Conservation (phyloP, 2,113 vertebrate genomes). For the Euleptes europaea region DNA sequence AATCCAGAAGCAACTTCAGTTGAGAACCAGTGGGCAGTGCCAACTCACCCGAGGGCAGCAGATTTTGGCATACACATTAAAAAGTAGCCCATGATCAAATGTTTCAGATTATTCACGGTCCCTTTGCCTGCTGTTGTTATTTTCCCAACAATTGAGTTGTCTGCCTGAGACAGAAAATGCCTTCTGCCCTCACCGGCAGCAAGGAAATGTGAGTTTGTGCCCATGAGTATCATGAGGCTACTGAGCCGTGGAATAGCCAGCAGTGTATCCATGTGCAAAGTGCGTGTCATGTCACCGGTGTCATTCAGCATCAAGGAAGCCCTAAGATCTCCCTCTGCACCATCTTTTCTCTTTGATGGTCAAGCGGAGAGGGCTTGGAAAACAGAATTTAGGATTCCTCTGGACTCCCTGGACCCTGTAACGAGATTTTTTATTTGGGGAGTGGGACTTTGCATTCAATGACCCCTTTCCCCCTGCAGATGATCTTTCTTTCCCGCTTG, state of each 20-base stretch:
- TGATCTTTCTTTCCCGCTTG: conserved; percentile 65
- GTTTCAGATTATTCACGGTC: background rate
- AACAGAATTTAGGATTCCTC: conserved; percentile 34
- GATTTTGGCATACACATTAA: background rate
- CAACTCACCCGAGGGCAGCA: background rate
- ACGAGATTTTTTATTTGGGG: conserved; percentile 49
- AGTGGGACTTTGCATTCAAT: conserved; percentile 57
- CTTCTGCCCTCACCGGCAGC: background rate
- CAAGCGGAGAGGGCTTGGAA: conserved; percentile 34
- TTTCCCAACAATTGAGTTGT: background rate
- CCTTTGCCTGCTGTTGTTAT: background rate
- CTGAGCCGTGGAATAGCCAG: background rate
- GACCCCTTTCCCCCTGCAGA: conserved; percentile 53
- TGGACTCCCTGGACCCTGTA: conserved; percentile 27
- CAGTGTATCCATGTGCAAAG: too few relatives aligned
- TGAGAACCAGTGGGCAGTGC: background rate
- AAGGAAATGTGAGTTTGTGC: background rate
- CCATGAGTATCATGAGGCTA: background rate
- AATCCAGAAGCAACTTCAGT: background rate
- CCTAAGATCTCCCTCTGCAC: background rate
- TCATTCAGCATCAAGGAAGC: background rate
- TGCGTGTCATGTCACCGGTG: background rate
- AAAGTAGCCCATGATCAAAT: too few relatives aligned
- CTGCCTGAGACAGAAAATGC: background rate
- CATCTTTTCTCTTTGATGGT: conserved; percentile 32